A percentile compares a stretch with the other conserved stretches of the same genome.
Conservation (phyloP, 2,888 invertebrate species). For the Apotomis capreana region DNA sequence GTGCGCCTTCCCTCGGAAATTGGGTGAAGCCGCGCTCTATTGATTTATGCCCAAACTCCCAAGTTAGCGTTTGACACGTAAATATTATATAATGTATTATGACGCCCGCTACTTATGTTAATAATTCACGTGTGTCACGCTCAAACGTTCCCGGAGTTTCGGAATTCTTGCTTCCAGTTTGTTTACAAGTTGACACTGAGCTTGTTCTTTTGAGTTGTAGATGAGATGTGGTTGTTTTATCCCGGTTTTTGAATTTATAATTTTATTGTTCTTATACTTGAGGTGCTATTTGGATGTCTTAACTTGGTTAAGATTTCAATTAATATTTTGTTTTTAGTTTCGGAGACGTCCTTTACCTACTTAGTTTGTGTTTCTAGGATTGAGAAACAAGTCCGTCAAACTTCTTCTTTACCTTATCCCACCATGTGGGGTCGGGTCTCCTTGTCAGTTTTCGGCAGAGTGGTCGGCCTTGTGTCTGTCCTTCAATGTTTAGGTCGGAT, state of each 20-base stretch:
- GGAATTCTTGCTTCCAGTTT: constrained; percentile 35
- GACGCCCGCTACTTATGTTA: constrained; percentile 30
- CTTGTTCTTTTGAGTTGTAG: constrained; percentile 14
- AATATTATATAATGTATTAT: constrained; percentile 36
- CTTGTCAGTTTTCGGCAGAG: no score
- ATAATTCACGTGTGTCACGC: constrained; percentile 34
- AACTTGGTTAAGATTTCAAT: not conserved
- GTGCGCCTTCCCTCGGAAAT: constrained; percentile 1
- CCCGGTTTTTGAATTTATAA: not conserved
- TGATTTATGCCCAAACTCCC: constrained; percentile 32
- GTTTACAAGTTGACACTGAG: constrained; percentile 29
- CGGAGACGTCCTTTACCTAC: not conserved
- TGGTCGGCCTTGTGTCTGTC: no score
- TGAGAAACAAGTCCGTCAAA: no score
- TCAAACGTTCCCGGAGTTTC: constrained; percentile 29
- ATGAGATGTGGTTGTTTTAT: not conserved
- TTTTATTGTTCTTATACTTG: not conserved
- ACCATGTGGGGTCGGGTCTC: no score
- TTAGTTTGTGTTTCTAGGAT: no score
- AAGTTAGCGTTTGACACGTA: constrained; percentile 26
- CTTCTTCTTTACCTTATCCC: no score
- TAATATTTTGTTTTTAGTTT: not conserved
- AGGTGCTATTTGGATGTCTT: not conserved
- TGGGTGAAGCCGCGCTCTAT: constrained; percentile 2
- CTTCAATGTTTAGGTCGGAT: no score